phyloP scores from a whole-genome alignment of 2,888 invertebrate species.

The Lampropteryx suffumata region DNA sequence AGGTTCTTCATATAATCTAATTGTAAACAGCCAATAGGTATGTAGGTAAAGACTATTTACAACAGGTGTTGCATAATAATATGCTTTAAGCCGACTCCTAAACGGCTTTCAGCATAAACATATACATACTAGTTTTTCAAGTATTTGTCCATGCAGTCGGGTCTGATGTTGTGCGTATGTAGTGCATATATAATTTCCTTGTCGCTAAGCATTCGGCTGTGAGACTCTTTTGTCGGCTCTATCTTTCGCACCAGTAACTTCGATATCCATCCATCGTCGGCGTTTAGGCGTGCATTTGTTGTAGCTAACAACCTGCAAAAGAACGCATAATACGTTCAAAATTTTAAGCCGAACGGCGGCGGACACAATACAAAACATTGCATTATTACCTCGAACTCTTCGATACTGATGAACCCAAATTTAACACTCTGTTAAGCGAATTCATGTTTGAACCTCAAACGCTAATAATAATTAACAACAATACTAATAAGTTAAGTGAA shows the following conservation, averaged over 20 bases:
- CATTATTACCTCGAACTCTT: constrained; percentile 66
- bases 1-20: constrained; percentile 43
- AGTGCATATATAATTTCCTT: constrained; percentile 98
- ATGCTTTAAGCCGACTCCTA: constrained; percentile 27
- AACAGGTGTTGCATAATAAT: constrained; percentile 75
- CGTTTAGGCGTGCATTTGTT: constrained; percentile 60
- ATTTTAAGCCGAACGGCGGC: constrained; percentile 44
- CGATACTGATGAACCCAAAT: constrained; percentile 58
- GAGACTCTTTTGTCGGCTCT: constrained; percentile 97
- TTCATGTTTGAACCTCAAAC: constrained; percentile 56
- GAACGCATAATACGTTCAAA: constrained; percentile 38
- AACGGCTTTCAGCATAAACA: constrained; percentile 40
- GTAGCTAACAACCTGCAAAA: constrained; percentile 71
- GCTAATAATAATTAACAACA: constrained; percentile 40
- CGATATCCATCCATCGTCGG: constrained; percentile 92
- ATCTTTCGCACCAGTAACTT: constrained; percentile 95
- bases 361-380: constrained; percentile 35
- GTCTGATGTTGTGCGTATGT: constrained; percentile 96
- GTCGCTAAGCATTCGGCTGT: constrained; percentile 97
- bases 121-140: constrained; percentile 93
- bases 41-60: constrained; percentile 60
- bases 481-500: constrained; percentile 42
- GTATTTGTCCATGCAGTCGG: constrained; percentile 93
- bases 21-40: constrained; percentile 45
- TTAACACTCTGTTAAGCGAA: constrained; percentile 64